Percentiles rank a stretch among this genome's conserved stretches.
Evolutionary conservation across 2,113 vertebrate genomes (phyloP).

Genomic region (Sclerurus mexicanus): DNA sequence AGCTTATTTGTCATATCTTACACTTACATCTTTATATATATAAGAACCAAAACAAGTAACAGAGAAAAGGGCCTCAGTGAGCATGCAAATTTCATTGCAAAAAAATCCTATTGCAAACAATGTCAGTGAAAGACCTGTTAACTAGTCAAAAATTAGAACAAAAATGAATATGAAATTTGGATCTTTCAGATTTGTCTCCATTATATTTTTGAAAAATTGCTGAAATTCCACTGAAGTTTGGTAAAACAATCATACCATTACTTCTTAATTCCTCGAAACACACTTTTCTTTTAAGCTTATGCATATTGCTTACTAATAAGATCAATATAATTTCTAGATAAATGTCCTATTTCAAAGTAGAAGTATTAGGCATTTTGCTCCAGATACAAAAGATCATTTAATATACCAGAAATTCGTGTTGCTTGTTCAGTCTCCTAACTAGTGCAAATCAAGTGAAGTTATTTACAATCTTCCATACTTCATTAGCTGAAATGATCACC

Average conservation of each 20-base stretch:
- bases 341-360: not conserved
- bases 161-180: not conserved
- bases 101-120: not conserved
- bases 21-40: not conserved
- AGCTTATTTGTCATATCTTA: not conserved
- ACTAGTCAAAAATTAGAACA: not conserved
- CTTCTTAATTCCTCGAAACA: not conserved
- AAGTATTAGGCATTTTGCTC: not conserved
- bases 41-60: not conserved
- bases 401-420: not conserved
- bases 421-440: not conserved
- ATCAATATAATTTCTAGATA: not conserved
- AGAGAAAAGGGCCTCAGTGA: not conserved
- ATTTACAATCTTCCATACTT: conserved; percentile 24
- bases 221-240: not conserved
- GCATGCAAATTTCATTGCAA: not conserved
- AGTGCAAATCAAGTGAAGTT: not conserved
- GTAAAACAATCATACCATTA: not conserved
- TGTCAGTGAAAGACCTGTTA: not conserved
- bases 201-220: not conserved
- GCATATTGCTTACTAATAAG: not conserved
- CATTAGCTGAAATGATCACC: conserved; percentile 32
- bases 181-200: not conserved
- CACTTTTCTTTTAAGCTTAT: not conserved
- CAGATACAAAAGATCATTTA: not conserved